Evolutionary conservation across 2,797 vertebrate genomes (phyloP).

Genomic region (Myotis myotis): DNA sequence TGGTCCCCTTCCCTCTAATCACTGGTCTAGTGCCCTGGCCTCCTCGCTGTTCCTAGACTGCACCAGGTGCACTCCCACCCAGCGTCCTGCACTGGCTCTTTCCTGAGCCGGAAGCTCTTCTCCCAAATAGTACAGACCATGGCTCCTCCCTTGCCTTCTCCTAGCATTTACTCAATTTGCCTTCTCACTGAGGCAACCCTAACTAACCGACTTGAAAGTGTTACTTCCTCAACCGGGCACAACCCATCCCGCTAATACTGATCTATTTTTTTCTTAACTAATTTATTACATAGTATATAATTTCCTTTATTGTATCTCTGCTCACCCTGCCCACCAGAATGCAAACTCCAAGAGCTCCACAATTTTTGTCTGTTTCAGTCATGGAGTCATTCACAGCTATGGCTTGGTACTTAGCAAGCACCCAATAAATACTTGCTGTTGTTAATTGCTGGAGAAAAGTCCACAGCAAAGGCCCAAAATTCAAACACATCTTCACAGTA

Average conservation of each 20-base stretch:
- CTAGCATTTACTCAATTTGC: neutral
- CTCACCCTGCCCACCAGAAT: neutral
- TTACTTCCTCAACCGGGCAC: neutral
- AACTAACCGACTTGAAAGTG: neutral
- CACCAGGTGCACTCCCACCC: too few relatives aligned
- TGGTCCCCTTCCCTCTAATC: neutral
- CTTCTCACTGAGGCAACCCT: neutral
- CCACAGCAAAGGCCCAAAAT: neutral
- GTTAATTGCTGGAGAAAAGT: neutral
- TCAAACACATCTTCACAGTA: neutral
- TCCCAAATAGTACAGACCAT: neutral
- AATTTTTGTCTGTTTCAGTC: neutral
- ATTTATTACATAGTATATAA: neutral
- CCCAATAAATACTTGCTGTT: neutral
- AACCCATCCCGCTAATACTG: neutral
- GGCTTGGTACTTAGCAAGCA: neutral
- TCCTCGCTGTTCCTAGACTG: neutral
- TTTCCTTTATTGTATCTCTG: neutral
- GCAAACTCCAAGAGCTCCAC: neutral
- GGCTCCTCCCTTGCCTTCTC: neutral
- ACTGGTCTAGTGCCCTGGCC: neutral
- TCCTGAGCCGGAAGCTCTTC: neutral
- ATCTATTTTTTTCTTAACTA: neutral
- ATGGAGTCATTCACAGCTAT: neutral
- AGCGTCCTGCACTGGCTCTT: neutral